Evolutionary conservation across 2,113 vertebrate species (phyloP).

Genomic region (Marmota monax): DNA sequence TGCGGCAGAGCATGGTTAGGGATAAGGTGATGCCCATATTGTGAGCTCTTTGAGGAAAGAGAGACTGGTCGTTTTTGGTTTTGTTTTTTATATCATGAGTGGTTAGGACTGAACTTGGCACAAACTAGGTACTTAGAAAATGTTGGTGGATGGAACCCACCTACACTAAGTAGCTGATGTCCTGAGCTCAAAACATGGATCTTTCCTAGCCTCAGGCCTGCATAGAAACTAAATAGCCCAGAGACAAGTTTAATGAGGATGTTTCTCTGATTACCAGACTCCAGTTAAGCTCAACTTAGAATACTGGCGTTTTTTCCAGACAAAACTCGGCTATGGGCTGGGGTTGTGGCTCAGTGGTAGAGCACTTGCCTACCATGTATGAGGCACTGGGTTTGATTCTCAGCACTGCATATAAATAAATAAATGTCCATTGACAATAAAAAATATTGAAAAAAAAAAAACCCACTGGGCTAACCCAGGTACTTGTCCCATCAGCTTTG

Average conservation of each 20-base stretch:
- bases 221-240: neutral
- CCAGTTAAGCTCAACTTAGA: neutral
- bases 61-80: neutral
- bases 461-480: neutral
- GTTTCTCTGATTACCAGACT: neutral
- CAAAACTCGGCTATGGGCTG: neutral
- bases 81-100: neutral
- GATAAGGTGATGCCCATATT: neutral
- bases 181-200: neutral
- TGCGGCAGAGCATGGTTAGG: neutral
- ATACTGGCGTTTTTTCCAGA: neutral
- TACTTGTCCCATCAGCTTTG: neutral
- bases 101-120: neutral
- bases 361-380: too few relatives aligned
- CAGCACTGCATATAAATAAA: too few relatives aligned
- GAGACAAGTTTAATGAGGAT: neutral
- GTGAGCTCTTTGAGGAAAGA: neutral
- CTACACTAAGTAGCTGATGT: neutral
- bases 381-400: too few relatives aligned
- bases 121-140: neutral
- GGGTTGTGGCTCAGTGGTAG: too few relatives aligned
- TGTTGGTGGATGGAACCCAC: neutral
- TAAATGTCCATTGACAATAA: too few relatives aligned
- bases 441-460: too few relatives aligned
- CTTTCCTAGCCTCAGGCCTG: neutral